Evolutionary conservation across 2,113 vertebrate genomes (phyloP).

Genomic region (Indicator maculatus): DNA sequence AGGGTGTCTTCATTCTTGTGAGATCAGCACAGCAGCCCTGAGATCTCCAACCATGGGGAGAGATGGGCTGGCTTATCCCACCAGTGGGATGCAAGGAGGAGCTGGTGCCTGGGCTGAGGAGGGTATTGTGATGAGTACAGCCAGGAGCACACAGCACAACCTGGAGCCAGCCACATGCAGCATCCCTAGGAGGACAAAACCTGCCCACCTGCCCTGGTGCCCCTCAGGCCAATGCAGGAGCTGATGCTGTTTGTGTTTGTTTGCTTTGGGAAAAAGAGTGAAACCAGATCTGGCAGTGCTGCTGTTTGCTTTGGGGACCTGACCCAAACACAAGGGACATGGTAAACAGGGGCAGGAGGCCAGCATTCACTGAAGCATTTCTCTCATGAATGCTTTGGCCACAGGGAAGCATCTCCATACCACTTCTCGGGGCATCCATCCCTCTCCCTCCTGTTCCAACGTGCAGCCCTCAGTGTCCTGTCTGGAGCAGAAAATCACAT

Average conservation of each 20-base stretch:
- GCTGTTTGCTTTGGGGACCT: background rate
- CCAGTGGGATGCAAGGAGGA: background rate
- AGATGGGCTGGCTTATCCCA: background rate
- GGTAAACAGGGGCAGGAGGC: background rate
- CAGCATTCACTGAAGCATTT: rapidly evolving
- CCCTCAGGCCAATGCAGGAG: rapidly evolving
- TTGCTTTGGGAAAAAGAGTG: constrained; percentile 24
- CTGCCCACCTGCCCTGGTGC: background rate
- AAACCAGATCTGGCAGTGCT: background rate
- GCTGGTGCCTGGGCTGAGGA: no score
- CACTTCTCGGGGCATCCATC: background rate
- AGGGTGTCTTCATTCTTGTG: rapidly evolving
- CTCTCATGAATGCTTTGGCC: background rate
- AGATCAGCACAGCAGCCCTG: rapidly evolving
- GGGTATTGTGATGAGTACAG: rapidly evolving
- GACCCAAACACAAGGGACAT: background rate
- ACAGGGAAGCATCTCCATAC: rapidly evolving
- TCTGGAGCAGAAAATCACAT: background rate
- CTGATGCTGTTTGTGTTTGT: background rate
- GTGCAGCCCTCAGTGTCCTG: background rate
- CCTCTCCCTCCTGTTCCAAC: background rate
- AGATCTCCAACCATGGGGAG: rapidly evolving
- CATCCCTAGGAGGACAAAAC: rapidly evolving
- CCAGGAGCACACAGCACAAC: background rate
- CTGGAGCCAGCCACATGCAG: rapidly evolving